Conservation (phyloP, 2,113 vertebrate species). For the Rhynchomys soricoides region DNA sequence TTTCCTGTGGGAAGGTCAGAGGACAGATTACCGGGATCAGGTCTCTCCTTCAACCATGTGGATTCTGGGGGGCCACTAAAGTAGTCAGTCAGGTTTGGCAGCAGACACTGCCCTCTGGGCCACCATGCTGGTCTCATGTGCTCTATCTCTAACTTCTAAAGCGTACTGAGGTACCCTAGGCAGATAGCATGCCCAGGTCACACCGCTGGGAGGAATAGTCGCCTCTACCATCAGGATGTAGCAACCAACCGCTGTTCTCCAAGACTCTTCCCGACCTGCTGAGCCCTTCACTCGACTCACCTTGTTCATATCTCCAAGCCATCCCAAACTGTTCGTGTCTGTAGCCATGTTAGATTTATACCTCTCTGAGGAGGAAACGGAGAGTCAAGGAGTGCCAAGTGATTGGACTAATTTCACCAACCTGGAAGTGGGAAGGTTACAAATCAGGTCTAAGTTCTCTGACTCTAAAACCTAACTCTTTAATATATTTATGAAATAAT, state of each 20-base stretch:
- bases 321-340: not conserved
- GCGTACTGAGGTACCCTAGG: not conserved
- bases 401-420: not conserved
- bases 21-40: not conserved
- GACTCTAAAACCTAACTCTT: not conserved
- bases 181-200: not conserved
- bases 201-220: not conserved
- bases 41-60: not conserved
- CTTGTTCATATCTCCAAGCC: not conserved
- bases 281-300: not conserved
- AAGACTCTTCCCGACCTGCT: fast-evolving
- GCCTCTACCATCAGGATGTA: not conserved
- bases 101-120: no score
- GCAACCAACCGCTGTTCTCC: no score
- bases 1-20: not conserved
- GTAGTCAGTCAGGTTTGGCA: no score
- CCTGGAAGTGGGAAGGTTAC: not conserved
- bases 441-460: not conserved
- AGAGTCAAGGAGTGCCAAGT: not conserved
- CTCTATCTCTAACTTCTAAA: not conserved
- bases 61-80: not conserved
- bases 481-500: not conserved
- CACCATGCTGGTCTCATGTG: not conserved
- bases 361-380: not conserved
- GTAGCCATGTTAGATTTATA: not conserved